These are phyloP conservation scores for Rhynchopsitta pachyrhyncha DNA, from an alignment of 2,113 vertebrate species.

Conservation along the genomic window DNA sequence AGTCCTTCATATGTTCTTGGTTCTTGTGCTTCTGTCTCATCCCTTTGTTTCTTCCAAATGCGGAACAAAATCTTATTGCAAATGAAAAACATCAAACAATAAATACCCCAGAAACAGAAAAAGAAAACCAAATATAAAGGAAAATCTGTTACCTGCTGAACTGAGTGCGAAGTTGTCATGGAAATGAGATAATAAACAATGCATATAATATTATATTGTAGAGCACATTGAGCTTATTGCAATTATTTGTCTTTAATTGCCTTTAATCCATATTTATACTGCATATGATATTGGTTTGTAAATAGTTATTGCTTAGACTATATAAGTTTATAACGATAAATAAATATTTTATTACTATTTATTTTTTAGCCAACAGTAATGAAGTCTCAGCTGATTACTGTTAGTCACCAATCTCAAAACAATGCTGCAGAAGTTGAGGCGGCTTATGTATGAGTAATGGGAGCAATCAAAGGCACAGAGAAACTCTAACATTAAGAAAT, in stretches of 20 bases:
- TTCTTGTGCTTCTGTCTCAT: not conserved
- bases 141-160: not conserved
- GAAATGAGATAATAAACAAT: not conserved
- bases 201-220: not conserved
- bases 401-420: not conserved
- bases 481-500: not conserved
- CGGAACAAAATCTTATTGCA: not conserved
- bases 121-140: not conserved
- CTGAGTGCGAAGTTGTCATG: not conserved
- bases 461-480: not conserved
- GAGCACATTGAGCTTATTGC: not conserved
- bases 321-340: not conserved
- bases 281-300: not conserved
- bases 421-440: not conserved
- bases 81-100: not conserved
- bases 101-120: not conserved
- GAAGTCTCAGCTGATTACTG: not conserved
- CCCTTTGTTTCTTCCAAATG: not conserved
- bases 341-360: not conserved
- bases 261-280: not conserved
- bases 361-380: not conserved
- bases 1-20: not conserved
- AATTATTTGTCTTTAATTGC: not conserved
- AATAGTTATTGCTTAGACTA: not conserved
- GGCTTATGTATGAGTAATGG: not conserved